Percentiles rank a stretch among this genome's conserved stretches.
These are phyloP conservation scores for Calameuta idolon DNA, from an alignment of 2,888 invertebrate species.

Conservation along the genomic window DNA sequence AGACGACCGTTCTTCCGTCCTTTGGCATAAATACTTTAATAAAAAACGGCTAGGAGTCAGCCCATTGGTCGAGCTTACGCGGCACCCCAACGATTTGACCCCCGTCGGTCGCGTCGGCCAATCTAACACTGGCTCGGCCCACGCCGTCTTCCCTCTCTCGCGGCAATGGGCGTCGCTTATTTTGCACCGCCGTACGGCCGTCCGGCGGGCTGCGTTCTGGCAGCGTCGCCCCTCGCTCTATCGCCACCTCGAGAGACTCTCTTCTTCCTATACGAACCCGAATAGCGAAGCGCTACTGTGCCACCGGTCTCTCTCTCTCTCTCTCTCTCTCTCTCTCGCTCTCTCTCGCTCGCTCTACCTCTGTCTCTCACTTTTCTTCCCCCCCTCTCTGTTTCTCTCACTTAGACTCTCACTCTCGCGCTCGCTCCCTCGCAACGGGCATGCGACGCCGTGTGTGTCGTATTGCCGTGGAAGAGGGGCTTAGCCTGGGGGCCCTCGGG, in stretches of 20 bases:
- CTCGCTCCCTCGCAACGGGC: conserved; percentile 20
- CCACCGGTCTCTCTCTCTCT: conserved; percentile 11
- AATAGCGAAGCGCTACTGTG: conserved; percentile 46
- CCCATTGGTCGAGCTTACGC: conserved; percentile 44
- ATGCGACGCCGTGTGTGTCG: conserved; percentile 18
- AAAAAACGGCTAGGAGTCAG: conserved; percentile 46
- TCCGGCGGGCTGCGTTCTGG: conserved; percentile 7
- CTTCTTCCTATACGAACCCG: conserved; percentile 36
- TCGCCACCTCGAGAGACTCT: conserved; percentile 13
- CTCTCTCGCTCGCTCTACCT: not conserved
- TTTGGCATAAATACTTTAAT: conserved; percentile 36
- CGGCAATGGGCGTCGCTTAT: conserved; percentile 43
- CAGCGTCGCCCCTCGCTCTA: conserved; percentile 13
- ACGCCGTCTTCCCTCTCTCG: conserved; percentile 42
- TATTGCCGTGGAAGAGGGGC: conserved; percentile 18
- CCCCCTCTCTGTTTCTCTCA: conserved; percentile 10
- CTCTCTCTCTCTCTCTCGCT: conserved; percentile 15
- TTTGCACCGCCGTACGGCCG: not conserved
- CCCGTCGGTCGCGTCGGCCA: conserved; percentile 41
- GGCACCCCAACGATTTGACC: conserved; percentile 45
- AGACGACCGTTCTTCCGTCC: conserved; percentile 37
- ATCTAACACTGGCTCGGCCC: conserved; percentile 50
- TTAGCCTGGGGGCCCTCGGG: conserved; percentile 23
- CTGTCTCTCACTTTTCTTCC: conserved; percentile 18
- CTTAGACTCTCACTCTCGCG: not conserved